Conservation (phyloP, 2,113 vertebrate species). For the Notiomystis cincta region DNA sequence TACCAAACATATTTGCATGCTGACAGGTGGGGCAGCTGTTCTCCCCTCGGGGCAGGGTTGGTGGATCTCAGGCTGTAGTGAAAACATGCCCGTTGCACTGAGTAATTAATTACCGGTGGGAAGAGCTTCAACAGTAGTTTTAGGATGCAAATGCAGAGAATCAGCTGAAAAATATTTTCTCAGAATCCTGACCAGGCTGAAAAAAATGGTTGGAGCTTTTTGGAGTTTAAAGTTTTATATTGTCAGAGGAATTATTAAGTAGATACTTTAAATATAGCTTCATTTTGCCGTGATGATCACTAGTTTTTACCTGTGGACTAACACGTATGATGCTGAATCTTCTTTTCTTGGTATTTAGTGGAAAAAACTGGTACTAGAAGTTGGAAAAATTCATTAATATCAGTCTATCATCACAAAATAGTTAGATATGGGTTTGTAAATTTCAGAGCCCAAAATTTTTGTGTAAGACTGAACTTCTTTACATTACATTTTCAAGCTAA, state of each 20-base stretch:
- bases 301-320: not conserved
- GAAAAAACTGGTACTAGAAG: not conserved
- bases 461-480: not conserved
- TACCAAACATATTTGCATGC: constrained; percentile 29
- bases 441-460: not conserved
- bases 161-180: not conserved
- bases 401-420: not conserved
- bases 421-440: not conserved
- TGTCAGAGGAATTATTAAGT: not conserved
- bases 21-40: constrained; percentile 4
- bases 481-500: not conserved
- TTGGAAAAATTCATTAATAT: not conserved
- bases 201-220: not conserved
- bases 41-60: constrained; percentile 25
- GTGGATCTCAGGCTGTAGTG: not conserved
- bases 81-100: not conserved
- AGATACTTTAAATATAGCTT: not conserved
- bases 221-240: not conserved
- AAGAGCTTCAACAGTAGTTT: not conserved
- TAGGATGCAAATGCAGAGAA: not conserved
- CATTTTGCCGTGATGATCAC: not conserved
- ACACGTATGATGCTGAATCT: not conserved
- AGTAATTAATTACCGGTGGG: not conserved
- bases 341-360: not conserved
- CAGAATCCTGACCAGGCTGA: not conserved